Evolutionary conservation across 2,797 vertebrate species (phyloP).

Genomic region (Triplophysa bombifrons): DNA sequence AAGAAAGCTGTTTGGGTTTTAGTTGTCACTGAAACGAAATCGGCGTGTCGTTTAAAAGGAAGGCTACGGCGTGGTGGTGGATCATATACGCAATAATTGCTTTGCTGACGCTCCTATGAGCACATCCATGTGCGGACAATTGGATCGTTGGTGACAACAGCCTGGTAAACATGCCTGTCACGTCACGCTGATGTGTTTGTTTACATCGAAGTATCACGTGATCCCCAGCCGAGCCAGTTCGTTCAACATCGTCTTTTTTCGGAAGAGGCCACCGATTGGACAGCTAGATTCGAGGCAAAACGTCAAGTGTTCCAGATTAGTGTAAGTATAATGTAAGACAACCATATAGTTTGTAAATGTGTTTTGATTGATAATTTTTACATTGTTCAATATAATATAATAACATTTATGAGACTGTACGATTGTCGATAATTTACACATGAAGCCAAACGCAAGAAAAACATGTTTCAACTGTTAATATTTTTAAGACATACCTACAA

Average conservation of each 20-base stretch:
- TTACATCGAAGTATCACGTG: conserved; percentile 39
- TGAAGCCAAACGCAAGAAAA: no score
- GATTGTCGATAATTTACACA: no score
- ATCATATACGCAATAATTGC: not conserved
- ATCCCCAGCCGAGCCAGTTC: not conserved
- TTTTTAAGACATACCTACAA: not conserved
- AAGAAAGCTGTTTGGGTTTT: not conserved
- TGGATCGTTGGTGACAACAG: not conserved
- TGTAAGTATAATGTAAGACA: no score
- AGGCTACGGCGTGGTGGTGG: not conserved
- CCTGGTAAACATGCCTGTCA: not conserved
- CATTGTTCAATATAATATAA: no score
- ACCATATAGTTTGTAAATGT: no score
- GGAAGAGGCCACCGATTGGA: not conserved
- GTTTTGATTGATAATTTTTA: no score
- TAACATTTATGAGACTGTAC: no score
- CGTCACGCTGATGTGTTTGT: conserved; percentile 26
- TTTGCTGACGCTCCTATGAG: not conserved
- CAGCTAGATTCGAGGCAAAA: not conserved
- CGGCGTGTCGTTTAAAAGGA: not conserved
- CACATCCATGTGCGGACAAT: not conserved
- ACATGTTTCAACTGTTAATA: not conserved
- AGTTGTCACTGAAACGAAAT: conserved; percentile 8
- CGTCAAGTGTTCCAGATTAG: no score
- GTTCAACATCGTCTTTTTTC: conserved; percentile 20